Conservation (phyloP, 2,888 invertebrate species). For the Ornithoptera priamus region DNA sequence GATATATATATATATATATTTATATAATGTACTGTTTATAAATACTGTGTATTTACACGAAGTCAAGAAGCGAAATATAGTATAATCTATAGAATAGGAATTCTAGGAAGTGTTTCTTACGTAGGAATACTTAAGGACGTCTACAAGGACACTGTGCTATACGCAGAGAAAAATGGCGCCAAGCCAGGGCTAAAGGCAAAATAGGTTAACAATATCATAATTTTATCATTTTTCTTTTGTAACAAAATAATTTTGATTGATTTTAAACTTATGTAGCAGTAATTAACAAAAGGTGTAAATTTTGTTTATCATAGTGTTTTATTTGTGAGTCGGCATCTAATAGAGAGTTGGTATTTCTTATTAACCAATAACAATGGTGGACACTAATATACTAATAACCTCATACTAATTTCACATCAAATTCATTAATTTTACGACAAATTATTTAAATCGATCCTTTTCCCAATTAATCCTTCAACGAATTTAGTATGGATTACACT, state of each 20-base stretch:
- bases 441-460: too few species aligned
- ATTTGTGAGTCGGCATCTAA: too few species aligned
- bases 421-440: too few species aligned
- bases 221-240: conserved; percentile 29
- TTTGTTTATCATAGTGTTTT: too few species aligned
- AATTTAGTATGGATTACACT: conserved; percentile 5
- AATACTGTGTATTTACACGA: conserved; percentile 36
- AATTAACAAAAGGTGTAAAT: too few species aligned
- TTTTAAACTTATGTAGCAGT: background rate
- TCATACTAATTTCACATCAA: too few species aligned
- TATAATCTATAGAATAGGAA: conserved; percentile 41
- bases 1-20: background rate
- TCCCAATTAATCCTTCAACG: too few species aligned
- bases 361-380: too few species aligned
- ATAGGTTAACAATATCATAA: conserved; percentile 39
- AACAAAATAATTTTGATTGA: background rate
- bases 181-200: conserved; percentile 10
- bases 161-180: conserved; percentile 19
- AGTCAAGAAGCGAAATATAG: conserved; percentile 39
- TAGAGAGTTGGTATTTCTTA: too few species aligned
- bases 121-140: conserved; percentile 34
- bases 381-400: too few species aligned
- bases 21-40: conserved; percentile 33
- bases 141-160: conserved; percentile 25
- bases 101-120: conserved; percentile 38